Percentiles rank a stretch among this genome's conserved stretches.
phyloP scores from a whole-genome alignment of 2,888 invertebrate genomes.

The Dyspetes luteomarginatus region DNA sequence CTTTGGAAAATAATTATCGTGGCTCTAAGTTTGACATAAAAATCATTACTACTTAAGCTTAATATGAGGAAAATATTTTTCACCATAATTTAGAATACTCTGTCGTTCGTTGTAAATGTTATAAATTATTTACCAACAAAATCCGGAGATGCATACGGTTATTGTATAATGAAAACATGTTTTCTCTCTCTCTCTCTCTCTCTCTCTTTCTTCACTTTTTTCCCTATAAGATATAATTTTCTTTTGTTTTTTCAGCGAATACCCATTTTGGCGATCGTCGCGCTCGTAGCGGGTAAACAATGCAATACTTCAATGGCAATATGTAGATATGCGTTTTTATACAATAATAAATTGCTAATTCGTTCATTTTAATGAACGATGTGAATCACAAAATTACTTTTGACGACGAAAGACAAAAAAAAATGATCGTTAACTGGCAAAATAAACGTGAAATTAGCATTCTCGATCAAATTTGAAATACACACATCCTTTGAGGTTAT shows the following conservation, averaged over 20 bases:
- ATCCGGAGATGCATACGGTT: background rate
- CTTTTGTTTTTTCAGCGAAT: slow-evolving; percentile 3
- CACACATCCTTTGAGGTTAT: background rate
- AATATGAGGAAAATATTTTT: background rate
- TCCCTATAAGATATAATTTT: slow-evolving; percentile 17
- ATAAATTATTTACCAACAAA: background rate
- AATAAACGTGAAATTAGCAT: slow-evolving; percentile 4
- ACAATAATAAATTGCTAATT: background rate
- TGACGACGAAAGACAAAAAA: background rate
- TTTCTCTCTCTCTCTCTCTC: background rate
- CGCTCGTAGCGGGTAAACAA: slow-evolving; percentile 20
- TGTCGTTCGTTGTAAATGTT: background rate
- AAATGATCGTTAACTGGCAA: slow-evolving; percentile 16
- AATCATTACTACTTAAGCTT: background rate
- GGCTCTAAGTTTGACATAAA: slow-evolving; percentile 15
- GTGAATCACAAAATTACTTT: slow-evolving; percentile 34
- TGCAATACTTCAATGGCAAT: slow-evolving; percentile 57
- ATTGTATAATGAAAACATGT: background rate
- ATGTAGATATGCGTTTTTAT: slow-evolving; percentile 9
- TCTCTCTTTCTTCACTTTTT: background rate
- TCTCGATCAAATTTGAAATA: slow-evolving; percentile 11
- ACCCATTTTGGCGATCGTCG: slow-evolving; percentile 4
- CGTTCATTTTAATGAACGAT: too few relatives aligned
- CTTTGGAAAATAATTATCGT: too few relatives aligned
- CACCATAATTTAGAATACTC: background rate